These are phyloP conservation scores for Oplegnathus fasciatus DNA, from an alignment of 2,113 vertebrate species.

Conservation along the genomic window DNA sequence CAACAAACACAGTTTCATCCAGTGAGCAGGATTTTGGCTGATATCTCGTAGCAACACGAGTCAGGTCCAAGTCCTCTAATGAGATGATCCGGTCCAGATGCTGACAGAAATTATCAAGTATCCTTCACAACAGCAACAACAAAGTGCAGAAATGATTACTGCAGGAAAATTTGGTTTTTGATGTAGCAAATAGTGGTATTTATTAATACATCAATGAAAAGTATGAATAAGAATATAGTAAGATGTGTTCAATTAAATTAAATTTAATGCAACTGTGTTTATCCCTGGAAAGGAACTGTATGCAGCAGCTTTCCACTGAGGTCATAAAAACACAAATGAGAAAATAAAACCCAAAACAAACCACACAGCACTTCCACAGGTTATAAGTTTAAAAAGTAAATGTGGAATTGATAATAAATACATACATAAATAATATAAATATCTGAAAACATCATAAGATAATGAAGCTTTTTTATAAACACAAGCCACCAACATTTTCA, in stretches of 20 bases:
- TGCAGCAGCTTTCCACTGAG: neutral
- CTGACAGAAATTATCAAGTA: neutral
- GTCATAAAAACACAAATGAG: neutral
- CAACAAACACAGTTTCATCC: slow-evolving; percentile 65
- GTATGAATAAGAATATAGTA: neutral
- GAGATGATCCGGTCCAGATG: slow-evolving; percentile 40
- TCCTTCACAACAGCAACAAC: slow-evolving; percentile 9
- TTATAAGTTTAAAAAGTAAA: neutral
- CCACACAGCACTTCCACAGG: neutral
- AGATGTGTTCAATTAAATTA: neutral
- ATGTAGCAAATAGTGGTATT: neutral
- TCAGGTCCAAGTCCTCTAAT: slow-evolving; percentile 31
- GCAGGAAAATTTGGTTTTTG: neutral
- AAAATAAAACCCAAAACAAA: too few relatives aligned
- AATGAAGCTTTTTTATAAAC: neutral
- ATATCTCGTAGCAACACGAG: slow-evolving; percentile 25
- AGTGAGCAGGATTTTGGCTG: slow-evolving; percentile 28
- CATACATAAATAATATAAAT: neutral
- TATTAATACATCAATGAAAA: neutral
- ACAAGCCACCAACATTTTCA: neutral
- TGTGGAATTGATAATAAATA: neutral
- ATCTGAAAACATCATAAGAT: neutral
- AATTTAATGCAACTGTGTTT: neutral
- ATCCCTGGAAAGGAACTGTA: neutral
- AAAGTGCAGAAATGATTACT: neutral